A percentile compares a stretch with the other conserved stretches of the same genome.
These are phyloP conservation scores for Drosophila anomelani DNA, from an alignment of 2,888 invertebrate species.

Conservation along the genomic window DNA sequence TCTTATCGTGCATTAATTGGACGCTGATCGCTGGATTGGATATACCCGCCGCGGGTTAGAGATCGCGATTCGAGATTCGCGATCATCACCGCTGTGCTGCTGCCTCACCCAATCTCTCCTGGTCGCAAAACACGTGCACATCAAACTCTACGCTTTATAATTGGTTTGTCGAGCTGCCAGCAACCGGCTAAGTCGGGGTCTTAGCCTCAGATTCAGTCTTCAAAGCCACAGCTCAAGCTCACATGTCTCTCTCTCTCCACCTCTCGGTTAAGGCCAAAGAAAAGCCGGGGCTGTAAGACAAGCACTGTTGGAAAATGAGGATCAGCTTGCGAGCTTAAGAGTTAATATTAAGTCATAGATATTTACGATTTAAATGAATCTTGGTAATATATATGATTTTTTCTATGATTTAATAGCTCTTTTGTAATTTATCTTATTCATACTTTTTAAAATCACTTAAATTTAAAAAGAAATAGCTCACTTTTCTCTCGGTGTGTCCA, in stretches of 20 bases:
- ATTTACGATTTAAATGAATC: neutral
- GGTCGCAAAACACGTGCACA: slow-evolving; percentile 54
- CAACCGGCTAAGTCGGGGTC: slow-evolving; percentile 52
- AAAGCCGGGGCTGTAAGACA: slow-evolving; percentile 16
- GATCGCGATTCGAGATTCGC: slow-evolving; percentile 26
- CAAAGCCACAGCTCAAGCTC: slow-evolving; percentile 28
- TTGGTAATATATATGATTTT: too few relatives aligned
- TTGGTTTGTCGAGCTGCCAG: slow-evolving; percentile 69
- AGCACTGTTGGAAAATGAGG: neutral
- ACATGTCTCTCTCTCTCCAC: slow-evolving; percentile 18
- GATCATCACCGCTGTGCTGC: slow-evolving; percentile 13
- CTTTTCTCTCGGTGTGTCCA: slow-evolving; percentile 20
- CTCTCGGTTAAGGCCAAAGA: slow-evolving; percentile 23
- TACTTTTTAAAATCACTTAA: neutral
- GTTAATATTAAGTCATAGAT: too few relatives aligned
- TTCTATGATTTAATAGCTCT: neutral
- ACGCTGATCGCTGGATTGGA: slow-evolving; percentile 27
- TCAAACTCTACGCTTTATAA: slow-evolving; percentile 65
- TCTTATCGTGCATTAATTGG: slow-evolving; percentile 37
- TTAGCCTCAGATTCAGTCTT: slow-evolving; percentile 33
- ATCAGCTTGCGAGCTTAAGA: neutral
- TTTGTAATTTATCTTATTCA: neutral
- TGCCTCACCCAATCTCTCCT: slow-evolving; percentile 40
- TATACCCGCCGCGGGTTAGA: slow-evolving; percentile 39
- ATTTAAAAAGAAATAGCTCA: neutral